Base-by-base conservation (phyloP, 2,797 vertebrate genomes). In the Fundulus diaphanus region DNA sequence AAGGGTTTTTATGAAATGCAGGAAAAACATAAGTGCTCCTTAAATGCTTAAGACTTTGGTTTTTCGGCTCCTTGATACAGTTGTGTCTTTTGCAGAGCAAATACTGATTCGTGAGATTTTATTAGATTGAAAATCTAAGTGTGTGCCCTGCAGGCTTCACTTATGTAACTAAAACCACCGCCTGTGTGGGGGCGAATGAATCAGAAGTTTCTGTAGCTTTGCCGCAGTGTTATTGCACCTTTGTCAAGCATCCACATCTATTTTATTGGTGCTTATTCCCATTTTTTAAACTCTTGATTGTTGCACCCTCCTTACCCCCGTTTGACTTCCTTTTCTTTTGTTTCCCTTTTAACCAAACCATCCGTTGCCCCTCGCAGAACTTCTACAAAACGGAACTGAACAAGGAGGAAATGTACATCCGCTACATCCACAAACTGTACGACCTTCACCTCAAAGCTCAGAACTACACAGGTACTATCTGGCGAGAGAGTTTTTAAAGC, bases 351-450 rank as follows among this genome's bases (percentile, higher is more conserved):
- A 37, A 8, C 59, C 4, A 3, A 72, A 69, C 49, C 31, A 1
- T 69, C 68, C 3, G 7, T 81, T 87, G 37, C 22, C 12, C 33
- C 59, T 63, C 83, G 24, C 94, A 99, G 98, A 99, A 99, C 93
- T 99, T 99, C 93, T 99, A 99, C 93, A 99, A 99, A 94, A 99
- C 97, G 0, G 98, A 99, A 86, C 85, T 99, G 88, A 99, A 99
- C 92, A 99, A 99, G 89, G 98, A 99, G 89, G 98, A 99, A 90
- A 99, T 99, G 98, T 99, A 99, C 92, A 99, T 99, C 93, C 97
- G 98, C 52, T 99, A 99, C 92, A 99, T 99, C 75, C 98, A 99
- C 94, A 99, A 99, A 84, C 96, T 99, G 33, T 99, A 99, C 72
- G 98, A 99, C 82, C 94, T 99, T 73, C 98, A 99, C 84, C 90